A percentile compares a stretch with the other conserved stretches of the same genome.
Conservation (phyloP, 2,888 invertebrate species). For the Aphidius colemani region DNA sequence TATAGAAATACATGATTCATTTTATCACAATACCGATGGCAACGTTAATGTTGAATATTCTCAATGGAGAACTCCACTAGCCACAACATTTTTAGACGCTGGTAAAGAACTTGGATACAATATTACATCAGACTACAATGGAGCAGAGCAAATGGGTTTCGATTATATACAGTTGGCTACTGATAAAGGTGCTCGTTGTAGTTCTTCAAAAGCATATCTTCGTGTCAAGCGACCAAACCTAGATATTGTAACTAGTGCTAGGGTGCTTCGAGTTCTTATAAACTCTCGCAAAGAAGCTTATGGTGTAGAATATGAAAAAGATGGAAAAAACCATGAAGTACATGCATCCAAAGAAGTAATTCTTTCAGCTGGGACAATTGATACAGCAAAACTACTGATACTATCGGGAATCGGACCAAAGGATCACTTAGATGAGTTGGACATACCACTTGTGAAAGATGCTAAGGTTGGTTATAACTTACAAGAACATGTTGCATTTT, state of each 20-base stretch:
- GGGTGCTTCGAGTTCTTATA: slow-evolving; percentile 47
- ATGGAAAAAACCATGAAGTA: slow-evolving; percentile 62
- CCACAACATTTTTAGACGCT: slow-evolving; percentile 54
- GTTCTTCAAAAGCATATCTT: slow-evolving; percentile 65
- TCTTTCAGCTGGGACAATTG: slow-evolving; percentile 75
- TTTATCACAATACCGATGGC: slow-evolving; percentile 57
- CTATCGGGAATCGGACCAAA: slow-evolving; percentile 71
- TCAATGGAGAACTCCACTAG: slow-evolving; percentile 54
- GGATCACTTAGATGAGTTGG: slow-evolving; percentile 64
- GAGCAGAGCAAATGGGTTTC: slow-evolving; percentile 62
- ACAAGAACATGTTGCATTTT: slow-evolving; percentile 71
- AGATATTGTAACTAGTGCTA: slow-evolving; percentile 50
- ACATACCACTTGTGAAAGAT: slow-evolving; percentile 68
- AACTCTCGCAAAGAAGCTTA: slow-evolving; percentile 48
- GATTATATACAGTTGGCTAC: slow-evolving; percentile 63
- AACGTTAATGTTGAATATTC: slow-evolving; percentile 56
- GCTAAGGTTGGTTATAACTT: slow-evolving; percentile 71
- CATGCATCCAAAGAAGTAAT: slow-evolving; percentile 67
- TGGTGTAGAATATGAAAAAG: slow-evolving; percentile 62
- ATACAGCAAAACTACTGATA: slow-evolving; percentile 77
- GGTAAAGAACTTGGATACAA: slow-evolving; percentile 56
- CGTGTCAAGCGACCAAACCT: slow-evolving; percentile 57
- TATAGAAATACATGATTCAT: slow-evolving; percentile 62
- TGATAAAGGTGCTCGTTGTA: slow-evolving; percentile 62
- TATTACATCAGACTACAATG: slow-evolving; percentile 57